phyloP scores from a whole-genome alignment of 2,797 vertebrate genomes.

The Liparis tanakae region DNA sequence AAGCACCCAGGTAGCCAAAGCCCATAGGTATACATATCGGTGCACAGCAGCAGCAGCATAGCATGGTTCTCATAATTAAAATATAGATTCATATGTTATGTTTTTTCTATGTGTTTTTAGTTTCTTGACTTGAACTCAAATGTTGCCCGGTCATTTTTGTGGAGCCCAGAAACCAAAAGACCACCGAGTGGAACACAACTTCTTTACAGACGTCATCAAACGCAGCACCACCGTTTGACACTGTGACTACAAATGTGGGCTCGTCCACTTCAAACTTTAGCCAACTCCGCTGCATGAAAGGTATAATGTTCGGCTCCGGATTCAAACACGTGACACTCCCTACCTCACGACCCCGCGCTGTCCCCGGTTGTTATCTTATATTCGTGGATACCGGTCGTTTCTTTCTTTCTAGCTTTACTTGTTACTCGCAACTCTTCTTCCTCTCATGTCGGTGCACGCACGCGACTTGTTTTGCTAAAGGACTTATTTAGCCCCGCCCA shows the following conservation, averaged over 20 bases:
- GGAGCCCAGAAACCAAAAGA: neutral
- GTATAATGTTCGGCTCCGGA: neutral
- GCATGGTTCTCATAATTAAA: neutral
- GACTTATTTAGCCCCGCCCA: conserved; percentile 51
- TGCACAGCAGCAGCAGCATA: neutral
- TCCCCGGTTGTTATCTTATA: conserved; percentile 2
- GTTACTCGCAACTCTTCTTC: neutral
- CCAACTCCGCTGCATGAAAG: neutral
- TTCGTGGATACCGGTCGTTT: conserved; percentile 40
- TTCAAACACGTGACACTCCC: conserved; percentile 1
- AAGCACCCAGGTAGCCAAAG: neutral
- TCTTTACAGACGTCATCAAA: neutral
- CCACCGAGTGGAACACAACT: neutral
- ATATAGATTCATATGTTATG: no score
- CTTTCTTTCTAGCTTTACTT: neutral
- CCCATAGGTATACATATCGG: neutral
- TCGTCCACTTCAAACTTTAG: neutral
- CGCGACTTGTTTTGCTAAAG: conserved; percentile 67
- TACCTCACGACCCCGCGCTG: conserved; percentile 54
- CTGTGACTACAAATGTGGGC: neutral
- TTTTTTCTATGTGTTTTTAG: neutral
- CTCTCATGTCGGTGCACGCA: conserved; percentile 47
- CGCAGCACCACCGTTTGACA: neutral
- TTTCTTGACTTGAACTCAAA: neutral
- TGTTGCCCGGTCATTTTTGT: neutral